Evolutionary conservation across 1,140 invertebrate species (phyloP), one percentile per base, ranked within the genome.

Genomic region (Brachionus koreanus): DNA sequence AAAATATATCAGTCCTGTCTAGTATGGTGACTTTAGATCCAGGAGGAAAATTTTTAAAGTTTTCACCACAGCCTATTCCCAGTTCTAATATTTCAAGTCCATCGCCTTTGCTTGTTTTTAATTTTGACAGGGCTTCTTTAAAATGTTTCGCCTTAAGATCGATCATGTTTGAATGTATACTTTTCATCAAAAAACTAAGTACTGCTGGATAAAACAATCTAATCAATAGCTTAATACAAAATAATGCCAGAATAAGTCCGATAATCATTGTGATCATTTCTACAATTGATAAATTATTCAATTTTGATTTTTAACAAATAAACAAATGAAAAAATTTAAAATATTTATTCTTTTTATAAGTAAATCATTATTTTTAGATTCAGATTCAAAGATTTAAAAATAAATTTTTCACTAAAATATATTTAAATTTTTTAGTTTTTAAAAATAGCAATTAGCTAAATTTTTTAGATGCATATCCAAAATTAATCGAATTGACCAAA

Each of bases 1-100:
- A 67, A 69, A 82, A 67, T 25, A 82, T 67, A 23, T 67, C 79
- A 23, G 57, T 82, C 23, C 67, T 65, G 7, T 82, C 79, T 6
- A 69, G 12, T 43, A 82, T 19, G 16, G 63, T 82, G 13, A 82
- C 25, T 35, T 82, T 43, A 10, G 79, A 67, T 16, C 33, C 33
- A 25, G n/a, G 23, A 35, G 79, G 79, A 46, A 49, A 82, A 72
- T 49, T 42, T 19, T 49, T 46, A 69, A 82, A 82, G 49, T 82
- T 82, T 42, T 39, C 37, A 46, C 79, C 79, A 49, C 37, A 35
- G 4, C 79, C 79, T 13, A 82, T 72, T 35, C 79, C 79, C 13
- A 82, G 25, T 39, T 82, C 79, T n/a, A 82, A 43, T 29, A 82
- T 67, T 82, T 57, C 49, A 16, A 69, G 35, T 61, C 35, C 37